Evolutionary conservation across 2,797 vertebrate species (phyloP), one percentile per base, ranked within the genome.

Genomic region (Microcaecilia unicolor): DNA sequence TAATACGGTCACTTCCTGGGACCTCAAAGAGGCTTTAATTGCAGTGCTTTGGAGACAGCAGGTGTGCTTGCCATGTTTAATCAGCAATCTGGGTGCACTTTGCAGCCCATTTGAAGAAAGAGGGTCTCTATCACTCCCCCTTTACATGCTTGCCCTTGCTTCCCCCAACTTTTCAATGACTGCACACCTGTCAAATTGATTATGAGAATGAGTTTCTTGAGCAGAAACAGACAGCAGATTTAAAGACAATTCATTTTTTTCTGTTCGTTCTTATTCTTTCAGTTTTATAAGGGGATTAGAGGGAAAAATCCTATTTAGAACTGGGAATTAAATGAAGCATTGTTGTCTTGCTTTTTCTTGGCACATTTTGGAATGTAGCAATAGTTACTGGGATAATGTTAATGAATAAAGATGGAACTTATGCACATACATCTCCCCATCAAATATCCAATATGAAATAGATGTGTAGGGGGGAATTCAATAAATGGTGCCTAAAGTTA

Each of bases 31-130:
- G 38, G 57, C 67, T 64, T 70, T 82, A 80, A 83, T 79, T 81
- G 76, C 72, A 41, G 72, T 74, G 76, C 67, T 56, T 58, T 11
- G 38, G 61, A 41, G 76, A 69, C 44, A 48, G 82, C 86, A 89
- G 87, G 85, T 90, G 87, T 78, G 82, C 72, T 78, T 86, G 84
- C 87, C 86, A 86, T 58, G 65, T 79, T 76, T 81, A 87, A 89
- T 89, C 72, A 83, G 58, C 24, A 41, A 38, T 31, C 35, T 7
- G 33, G 64, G 58, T 49, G 61, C 48, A 48, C 55, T 41, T 46
- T 41, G 58, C 51, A 44, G 49, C 58, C 57, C 40, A 51, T 37
- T 28, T 43, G 38, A 29, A 34, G 47, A 45, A 31, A 39, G 61
- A 19, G 21, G 38, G 29, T 12, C 20, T 15, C 44, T 3, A 52